These are phyloP conservation scores for Lycocerus yunnanus DNA, from an alignment of 2,888 invertebrate genomes.

Conservation along the genomic window DNA sequence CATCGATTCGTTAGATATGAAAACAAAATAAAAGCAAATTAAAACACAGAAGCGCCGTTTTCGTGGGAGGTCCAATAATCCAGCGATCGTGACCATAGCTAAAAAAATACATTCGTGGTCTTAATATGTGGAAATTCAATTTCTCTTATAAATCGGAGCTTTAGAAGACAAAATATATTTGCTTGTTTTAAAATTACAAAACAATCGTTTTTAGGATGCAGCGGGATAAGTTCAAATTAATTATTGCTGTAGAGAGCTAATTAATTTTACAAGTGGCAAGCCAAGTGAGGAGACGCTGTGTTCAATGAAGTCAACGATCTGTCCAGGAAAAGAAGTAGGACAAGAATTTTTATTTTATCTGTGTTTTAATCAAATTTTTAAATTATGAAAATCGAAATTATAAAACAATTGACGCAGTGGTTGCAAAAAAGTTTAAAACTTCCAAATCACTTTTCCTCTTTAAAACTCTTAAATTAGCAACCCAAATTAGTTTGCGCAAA, in stretches of 20 bases:
- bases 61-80: conserved; percentile 1
- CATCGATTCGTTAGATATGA: background rate
- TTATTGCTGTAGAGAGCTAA: conserved; percentile 42
- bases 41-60: background rate
- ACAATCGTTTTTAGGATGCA: background rate
- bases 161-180: background rate
- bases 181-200: background rate
- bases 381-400: background rate
- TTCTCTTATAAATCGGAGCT: background rate
- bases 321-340: conserved; percentile 24
- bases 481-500: background rate
- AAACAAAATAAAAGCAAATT: background rate
- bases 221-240: conserved; percentile 38
- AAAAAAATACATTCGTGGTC: conserved; percentile 4
- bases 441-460: background rate
- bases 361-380: background rate
- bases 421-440: background rate
- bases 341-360: conserved; percentile 8
- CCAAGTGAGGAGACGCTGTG: conserved; percentile 35
- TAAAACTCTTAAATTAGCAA: background rate
- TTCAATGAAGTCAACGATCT: conserved; percentile 38
- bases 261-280: conserved; percentile 42
- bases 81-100: conserved; percentile 1
- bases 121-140: background rate
- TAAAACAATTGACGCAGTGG: background rate